Base-by-base conservation (phyloP, 2,797 vertebrate species). In the Lagocephalus sceleratus region DNA sequence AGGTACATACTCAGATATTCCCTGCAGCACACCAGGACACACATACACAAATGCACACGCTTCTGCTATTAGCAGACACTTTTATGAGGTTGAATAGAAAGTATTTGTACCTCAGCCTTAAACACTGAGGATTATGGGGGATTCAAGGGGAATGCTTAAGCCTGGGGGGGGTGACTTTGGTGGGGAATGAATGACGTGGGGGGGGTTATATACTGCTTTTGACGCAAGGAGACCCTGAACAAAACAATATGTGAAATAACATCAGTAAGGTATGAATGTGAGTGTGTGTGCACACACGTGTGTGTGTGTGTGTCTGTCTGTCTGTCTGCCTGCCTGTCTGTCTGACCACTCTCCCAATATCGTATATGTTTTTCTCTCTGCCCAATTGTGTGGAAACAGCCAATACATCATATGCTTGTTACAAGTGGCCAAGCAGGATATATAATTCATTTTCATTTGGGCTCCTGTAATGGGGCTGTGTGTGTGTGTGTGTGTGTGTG, bases 381-480 rank as follows among this genome's bases (percentile, higher is more conserved):
- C 68, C 62, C 70, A 81, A 78, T 76, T 77, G 83, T 71, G 70
- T 82, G 74, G 67, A 84, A 87, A 77, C 66, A 61, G 69, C 55
- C 71, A 63, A 78, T 81, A 82, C 70, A 79, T 83, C 79, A 80
- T 81, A 81, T 67, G 78, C 69, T 78, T 79, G 72, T 81, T 74
- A 69, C 68, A 52, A 82, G 80, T 85, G 87, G 80, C 85, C 85
- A 75, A 79, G 76, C 60, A 85, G 81, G 83, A 89, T 90, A 75
- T 78, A 90, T 89, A 85, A 88, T 89, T 88, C 83, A 88, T 91
- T 88, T 90, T 89, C 87, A 90, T 90, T 89, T 85, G 76, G 81
- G 73, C 54, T 63, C 57, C 77, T 85, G 78, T 85, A 86, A 85
- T 85, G 63, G 71, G 68, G 64, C 63, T 59, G 32, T 20, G 58